Percentiles rank a stretch among this genome's conserved stretches.
phyloP scores from a whole-genome alignment of 2,888 invertebrate species.

The Luperina testacea region DNA sequence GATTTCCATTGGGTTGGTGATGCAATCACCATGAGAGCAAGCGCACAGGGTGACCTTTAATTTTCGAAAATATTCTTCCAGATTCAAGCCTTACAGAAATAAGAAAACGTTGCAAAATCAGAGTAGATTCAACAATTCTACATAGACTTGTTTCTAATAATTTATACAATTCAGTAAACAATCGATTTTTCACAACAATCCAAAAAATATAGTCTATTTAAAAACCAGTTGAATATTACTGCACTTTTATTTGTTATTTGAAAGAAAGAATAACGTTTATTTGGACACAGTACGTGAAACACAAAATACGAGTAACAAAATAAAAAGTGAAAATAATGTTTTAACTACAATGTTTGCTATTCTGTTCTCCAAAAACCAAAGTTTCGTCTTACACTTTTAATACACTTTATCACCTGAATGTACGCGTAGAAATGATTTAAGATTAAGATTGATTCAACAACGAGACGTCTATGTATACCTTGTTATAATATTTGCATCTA shows the following conservation, averaged over 20 bases:
- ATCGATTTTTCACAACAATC: background rate
- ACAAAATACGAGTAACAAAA: no score
- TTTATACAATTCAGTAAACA: background rate
- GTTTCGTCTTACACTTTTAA: background rate
- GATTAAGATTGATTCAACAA: background rate
- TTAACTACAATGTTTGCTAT: background rate
- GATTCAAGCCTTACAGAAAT: background rate
- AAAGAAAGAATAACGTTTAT: no score
- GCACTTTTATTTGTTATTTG: background rate
- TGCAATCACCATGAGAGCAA: background rate
- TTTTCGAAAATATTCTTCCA: background rate
- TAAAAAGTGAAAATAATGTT: no score
- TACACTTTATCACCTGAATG: background rate
- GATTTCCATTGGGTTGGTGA: background rate
- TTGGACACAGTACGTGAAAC: no score
- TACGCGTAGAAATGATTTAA: conserved; percentile 21
- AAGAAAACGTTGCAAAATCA: background rate
- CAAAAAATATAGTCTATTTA: background rate
- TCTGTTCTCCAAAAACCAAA: background rate
- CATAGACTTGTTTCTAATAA: background rate
- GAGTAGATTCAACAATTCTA: background rate
- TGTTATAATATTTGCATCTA: conserved; percentile 26
- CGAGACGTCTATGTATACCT: background rate
- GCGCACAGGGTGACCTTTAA: background rate
- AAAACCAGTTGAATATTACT: background rate